Evolutionary conservation across 2,113 vertebrate species (phyloP), one percentile per base, ranked within the genome.

Genomic region (Oreotragus oreotragus): DNA sequence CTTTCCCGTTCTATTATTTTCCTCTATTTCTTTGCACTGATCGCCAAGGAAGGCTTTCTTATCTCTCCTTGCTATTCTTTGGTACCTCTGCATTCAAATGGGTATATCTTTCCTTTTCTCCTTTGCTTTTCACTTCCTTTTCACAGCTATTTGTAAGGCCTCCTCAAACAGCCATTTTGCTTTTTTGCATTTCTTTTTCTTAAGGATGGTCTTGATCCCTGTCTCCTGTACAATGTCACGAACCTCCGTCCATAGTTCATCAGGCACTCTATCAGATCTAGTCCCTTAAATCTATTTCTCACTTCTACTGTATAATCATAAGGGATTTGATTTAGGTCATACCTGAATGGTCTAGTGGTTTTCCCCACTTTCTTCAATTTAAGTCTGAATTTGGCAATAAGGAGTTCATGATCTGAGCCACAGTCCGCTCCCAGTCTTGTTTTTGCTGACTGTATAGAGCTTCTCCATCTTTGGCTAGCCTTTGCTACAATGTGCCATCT

Each of bases 401-500:
- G 17, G 64, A 66, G 64, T 36, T 66, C 9, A 11, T 66, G n/a
- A 36, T 66, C 17, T 36, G 64, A 66, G 8, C 64, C 64, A 66
- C 33, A 66, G 64, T 66, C 4, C 21, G 64, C 64, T 36, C 17
- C 64, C 33, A 21, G n/a, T 66, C n/a, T 66, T 66, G 16, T 21
- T 66, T 66, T 11, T 66, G 64, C 64, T 66, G 9, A 66, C n/a
- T 36, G 17, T 36, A 36, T 11, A 66, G n/a, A 36, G 64, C n/a
- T 66, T 66, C 17, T 66, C 64, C 64, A 66, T 66, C 17, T 36
- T 36, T 66, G 64, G 17, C 33, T 36, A 57, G 13, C 9, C 47
- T 3, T 11, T 21, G 14, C 62, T 85, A 81, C 64, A 33, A 9
- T 0, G 4, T 1, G 12, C 70, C 64, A 3, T 1, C 9, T 28